Base-by-base conservation (phyloP, 2,797 vertebrate genomes). In the Lithobates sylvaticus region DNA sequence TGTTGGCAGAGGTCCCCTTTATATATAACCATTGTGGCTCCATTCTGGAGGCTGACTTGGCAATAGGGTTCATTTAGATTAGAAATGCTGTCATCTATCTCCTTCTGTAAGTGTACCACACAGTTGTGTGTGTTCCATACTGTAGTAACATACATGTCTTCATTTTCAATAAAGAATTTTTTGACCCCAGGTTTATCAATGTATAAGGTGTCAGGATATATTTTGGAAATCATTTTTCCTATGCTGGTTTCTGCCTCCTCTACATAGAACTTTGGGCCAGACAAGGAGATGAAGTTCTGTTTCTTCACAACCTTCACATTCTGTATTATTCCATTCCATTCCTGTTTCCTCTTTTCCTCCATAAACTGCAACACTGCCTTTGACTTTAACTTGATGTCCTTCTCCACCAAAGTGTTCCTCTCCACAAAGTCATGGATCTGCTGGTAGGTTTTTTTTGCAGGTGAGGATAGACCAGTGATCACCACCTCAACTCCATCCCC, bases 141-240 rank as follows among this genome's bases (percentile, higher is more conserved):
- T 12, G 94, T 79, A 1, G 61, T 39, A 68, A 93, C 68, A n/a
- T 88, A 90, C 0, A 84, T 0, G 6, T 69, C 64, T 58, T 91
- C 89, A 50, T 92, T 92, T 2, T 92, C 91, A 78, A 39, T 88
- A 83, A 97, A 98, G 80, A 93, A 92, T 54, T 94, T 93, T 86
- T 92, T 95, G 16, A 93, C 94, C 54, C 97, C 97, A 0, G 97
- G 96, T 72, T 95, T 97, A 87, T 94, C 91, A 42, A 97, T 89
- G 0, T 1, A 21, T 4, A 96, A 85, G 0, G 10, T 89, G 75
- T 93, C 93, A 3, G 86, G 83, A 75, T 50, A 79, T 29, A 98
- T 86, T 1, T 78, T 77, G 1, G 81, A 78, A 0, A 83, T 0
- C 26, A 94, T 64, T 36, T 91, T 69, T 76, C 80, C 84, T 26